Base-by-base conservation (phyloP, 2,888 invertebrate genomes). In the Teleogryllus oceanicus region DNA sequence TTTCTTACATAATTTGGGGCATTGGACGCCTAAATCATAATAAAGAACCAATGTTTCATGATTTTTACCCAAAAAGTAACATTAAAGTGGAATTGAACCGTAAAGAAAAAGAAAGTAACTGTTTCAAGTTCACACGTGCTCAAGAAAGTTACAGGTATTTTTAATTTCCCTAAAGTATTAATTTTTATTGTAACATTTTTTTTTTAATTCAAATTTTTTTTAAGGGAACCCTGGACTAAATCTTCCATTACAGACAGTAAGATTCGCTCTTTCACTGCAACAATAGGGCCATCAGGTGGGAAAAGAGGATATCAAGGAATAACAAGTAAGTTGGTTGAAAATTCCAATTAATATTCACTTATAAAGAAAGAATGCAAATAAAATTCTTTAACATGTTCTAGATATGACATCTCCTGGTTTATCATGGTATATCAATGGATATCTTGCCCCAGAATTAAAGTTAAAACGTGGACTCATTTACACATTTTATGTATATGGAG, bases 401-500 rank as follows among this genome's bases (percentile, higher is more conserved):
- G 91, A 91, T 3, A 92, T 92, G 86, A 91, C 91, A 50, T 91
- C 92, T 74, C 93, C 91, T 83, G 93, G 92, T 0, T 88, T 94
- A 76, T 93, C 96, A 16, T 97, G 96, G 96, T 98, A 97, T 88
- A 94, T 98, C 82, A 97, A 98, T 87, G 97, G 97, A 0, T 92
- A 92, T 85, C 89, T 97, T 84, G 92, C 93, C 78, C 97, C 97
- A 0, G 96, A 97, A 87, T 88, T 98, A 82, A 96, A 94, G 90
- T 88, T 98, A 84, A 90, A 95, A 81, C 89, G 97, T 79, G 97
- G 96, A 0, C 89, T 95, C 80, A 93, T 92, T 0, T 98, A 98
- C 88, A 92, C 90, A 18, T 96, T 98, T 86, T 91, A 91, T 85
- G 93, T 93, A 78, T 88, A 89, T 82, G 97, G 97, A 76, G 97